Base-by-base conservation (phyloP, 2,797 vertebrate genomes). In the Scyliorhinus canicula region DNA sequence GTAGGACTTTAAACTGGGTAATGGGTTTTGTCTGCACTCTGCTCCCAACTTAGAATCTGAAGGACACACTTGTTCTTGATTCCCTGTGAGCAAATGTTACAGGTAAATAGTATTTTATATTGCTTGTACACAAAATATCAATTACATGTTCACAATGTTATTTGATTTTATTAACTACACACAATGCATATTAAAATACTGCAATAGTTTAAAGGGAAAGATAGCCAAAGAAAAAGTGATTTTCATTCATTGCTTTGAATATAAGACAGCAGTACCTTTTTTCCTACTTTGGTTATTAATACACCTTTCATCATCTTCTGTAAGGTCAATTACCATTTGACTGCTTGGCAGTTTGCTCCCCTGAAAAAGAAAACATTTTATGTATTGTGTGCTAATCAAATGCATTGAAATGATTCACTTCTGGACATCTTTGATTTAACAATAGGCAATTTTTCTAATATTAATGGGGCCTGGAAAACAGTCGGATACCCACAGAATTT, bases 291-390 rank as follows among this genome's bases (percentile, higher is more conserved):
- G 93, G 52, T 71, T 69, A 67, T 71, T 69, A 93, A 69, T 65
- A 69, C 3, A 19, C 91, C 28, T 9, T 69, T 93, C 93, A 74
- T 94, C 31, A 21, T 52, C 65, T 93, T 94, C 28, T 52, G 93
- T 94, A 52, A 94, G 93, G 47, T 94, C 93, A 71, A 94, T 94
- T 74, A 94, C 16, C n/a, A 35, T 71, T 71, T 74, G 12, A 74
- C 14, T 71, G 47, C 50, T 94, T 74, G 47, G 52, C 93, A 74
- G 4, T 31, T 52, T 71, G 50, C 47, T 52, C 26, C 31, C 19
- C 93, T 94, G 67, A 71, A 69, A 74, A 71, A 94, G 0, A 94
- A 74, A 35, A 35, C 21, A 88, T 55, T n/a, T 35, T 55, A 88
- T 35, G 88, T 21, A 91, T 16, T 86, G 82, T 50, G 24, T 82